These are phyloP conservation scores for Alloplasta piceator DNA, from an alignment of 2,888 invertebrate genomes.

Conservation along the genomic window DNA sequence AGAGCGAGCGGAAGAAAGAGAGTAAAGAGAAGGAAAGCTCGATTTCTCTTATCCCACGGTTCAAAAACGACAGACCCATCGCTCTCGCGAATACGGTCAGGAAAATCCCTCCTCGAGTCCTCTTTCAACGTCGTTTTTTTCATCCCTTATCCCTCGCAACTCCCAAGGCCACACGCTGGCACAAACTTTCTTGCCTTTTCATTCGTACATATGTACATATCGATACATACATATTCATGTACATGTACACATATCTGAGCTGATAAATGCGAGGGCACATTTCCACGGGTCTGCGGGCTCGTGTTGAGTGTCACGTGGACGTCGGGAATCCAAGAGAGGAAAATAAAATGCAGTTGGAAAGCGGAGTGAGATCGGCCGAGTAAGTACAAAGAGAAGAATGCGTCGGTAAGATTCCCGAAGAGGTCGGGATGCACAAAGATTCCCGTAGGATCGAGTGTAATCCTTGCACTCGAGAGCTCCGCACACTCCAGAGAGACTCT, in stretches of 20 bases:
- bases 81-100: constrained; percentile 46
- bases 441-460: constrained; percentile 39
- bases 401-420: constrained; percentile 26
- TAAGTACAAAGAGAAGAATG: constrained; percentile 1
- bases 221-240: background rate
- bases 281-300: constrained; percentile 64
- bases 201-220: constrained; percentile 13
- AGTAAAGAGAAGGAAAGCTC: constrained; percentile 23
- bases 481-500: background rate
- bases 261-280: constrained; percentile 69
- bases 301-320: constrained; percentile 70
- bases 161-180: constrained; percentile 22
- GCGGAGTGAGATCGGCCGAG: background rate
- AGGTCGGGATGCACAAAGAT: constrained; percentile 38
- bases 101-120: constrained; percentile 56
- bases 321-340: constrained; percentile 32
- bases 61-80: constrained; percentile 47
- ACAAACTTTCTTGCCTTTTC: constrained; percentile 27
- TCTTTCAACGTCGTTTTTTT: constrained; percentile 9
- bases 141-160: background rate
- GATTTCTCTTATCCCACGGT: constrained; percentile 59
- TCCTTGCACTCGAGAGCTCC: constrained; percentile 15
- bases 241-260: constrained; percentile 33
- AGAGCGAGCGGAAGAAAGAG: constrained; percentile 37
- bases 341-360: constrained; percentile 12